phyloP scores from a whole-genome alignment of 64 coral and sea anemone species.

The Trachythela sp. region DNA sequence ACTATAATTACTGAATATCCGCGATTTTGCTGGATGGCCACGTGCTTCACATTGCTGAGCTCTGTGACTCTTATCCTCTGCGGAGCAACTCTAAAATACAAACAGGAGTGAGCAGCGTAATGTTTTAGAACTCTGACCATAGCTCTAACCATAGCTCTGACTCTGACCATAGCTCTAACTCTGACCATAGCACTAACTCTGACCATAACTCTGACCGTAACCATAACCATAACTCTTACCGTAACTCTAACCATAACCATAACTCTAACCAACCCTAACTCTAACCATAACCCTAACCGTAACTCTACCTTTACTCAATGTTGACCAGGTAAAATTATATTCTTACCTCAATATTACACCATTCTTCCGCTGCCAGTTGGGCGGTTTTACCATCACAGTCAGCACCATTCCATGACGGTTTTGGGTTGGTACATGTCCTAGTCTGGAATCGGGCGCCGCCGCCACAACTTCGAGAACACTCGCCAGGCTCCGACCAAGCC shows the following conservation, averaged over 20 bases:
- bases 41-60: not conserved
- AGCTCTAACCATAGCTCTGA: too few relatives aligned
- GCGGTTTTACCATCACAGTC: not conserved
- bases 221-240: too few relatives aligned
- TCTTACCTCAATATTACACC: slow-evolving; percentile 13
- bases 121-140: too few relatives aligned
- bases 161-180: too few relatives aligned
- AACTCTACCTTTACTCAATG: too few relatives aligned
- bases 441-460: not conserved
- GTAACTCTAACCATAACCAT: too few relatives aligned
- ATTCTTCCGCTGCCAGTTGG: not conserved
- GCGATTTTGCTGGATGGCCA: not conserved
- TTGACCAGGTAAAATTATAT: too few relatives aligned
- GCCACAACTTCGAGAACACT: not conserved
- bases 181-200: too few relatives aligned
- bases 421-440: slow-evolving; percentile 2
- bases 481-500: not conserved
- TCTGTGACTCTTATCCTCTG: not conserved
- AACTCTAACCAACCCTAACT: too few relatives aligned
- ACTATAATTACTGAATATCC: not conserved
- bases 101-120: too few relatives aligned
- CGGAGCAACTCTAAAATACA: not conserved
- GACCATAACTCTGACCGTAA: too few relatives aligned
- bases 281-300: too few relatives aligned
- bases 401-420: slow-evolving; percentile 1